Base-by-base conservation (phyloP, 2,888 invertebrate species). In the Scaptomyza polygonia region DNA sequence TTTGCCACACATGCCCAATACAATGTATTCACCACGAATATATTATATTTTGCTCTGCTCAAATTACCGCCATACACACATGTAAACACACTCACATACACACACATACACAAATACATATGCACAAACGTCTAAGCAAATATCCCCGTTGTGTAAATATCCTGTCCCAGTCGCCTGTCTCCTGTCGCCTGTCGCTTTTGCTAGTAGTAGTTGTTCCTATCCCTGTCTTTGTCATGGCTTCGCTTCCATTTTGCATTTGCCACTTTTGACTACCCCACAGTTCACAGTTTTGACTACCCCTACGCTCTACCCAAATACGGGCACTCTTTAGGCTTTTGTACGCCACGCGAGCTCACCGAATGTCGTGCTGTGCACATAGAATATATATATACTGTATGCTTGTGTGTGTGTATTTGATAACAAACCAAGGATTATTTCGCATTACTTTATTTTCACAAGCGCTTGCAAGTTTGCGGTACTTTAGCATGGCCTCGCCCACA, bases 361-460 rank as follows among this genome's bases (percentile, higher is more conserved):
- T 76, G 72, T 75, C 75, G 72, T 77, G 75, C 77, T 75, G 77
- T 44, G 67, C 34, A 34, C 54, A 59, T 47, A 27, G 45, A n/a
- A n/a, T 61, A 45, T 57, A 25, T 55, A 18, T 44, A 9, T 18
- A 12, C 56, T 59, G 53, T 55, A 49, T 68, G 53, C n/a, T n/a
- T 67, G 51, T 66, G 65, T 63, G 59, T 79, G 67, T 80, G 77
- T 84, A 77, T 82, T 72, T 82, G 84, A 84, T 84, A 84, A 87
- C 87, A 86, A 72, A 77, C 79, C 85, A 82, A 87, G 84, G 84
- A 84, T 84, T 86, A 86, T 83, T 86, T 86, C 81, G 86, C 86
- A 84, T 86, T 83, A 83, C 81, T 83, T 86, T 83, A 83, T 86
- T 83, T 86, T 86, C 79, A 74, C 79, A 84, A 84, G 67, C 86